Evolutionary conservation across 1,140 invertebrate genomes (phyloP).

Genomic region (Drosophila athabasca): DNA sequence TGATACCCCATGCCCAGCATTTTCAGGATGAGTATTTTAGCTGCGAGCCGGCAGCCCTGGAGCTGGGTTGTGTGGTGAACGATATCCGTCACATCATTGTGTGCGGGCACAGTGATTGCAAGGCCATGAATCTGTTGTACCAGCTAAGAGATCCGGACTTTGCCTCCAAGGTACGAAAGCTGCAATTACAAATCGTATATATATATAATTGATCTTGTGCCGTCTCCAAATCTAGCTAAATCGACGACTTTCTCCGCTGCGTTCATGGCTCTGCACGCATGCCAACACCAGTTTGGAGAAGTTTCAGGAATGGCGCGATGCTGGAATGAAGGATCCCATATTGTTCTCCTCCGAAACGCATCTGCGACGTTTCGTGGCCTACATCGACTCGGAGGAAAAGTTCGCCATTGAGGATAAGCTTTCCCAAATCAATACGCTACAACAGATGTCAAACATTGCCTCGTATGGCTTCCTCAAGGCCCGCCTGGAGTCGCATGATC

Average conservation of each 20-base stretch:
- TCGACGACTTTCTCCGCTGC: constrained; percentile 92
- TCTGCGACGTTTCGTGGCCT: constrained; percentile 93
- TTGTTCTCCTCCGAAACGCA: constrained; percentile 94
- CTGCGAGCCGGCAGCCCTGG: constrained; percentile 96
- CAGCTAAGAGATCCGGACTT: constrained; percentile 91
- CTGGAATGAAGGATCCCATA: constrained; percentile 87
- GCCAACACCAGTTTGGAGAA: constrained; percentile 92
- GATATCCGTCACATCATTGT: constrained; percentile 96
- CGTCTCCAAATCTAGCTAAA: constrained; percentile 85
- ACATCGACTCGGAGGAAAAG: constrained; percentile 96
- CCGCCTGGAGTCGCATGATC: constrained; percentile 90
- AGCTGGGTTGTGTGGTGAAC: constrained; percentile 96
- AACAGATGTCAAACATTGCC: constrained; percentile 97
- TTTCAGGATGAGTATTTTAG: constrained; percentile 94
- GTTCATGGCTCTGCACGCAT: constrained; percentile 96
- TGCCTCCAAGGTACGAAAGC: constrained; percentile 86
- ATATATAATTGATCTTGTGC: background rate
- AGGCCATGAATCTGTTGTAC: constrained; percentile 97
- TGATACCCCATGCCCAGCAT: constrained; percentile 95
- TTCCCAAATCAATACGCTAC: constrained; percentile 96
- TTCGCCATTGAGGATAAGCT: constrained; percentile 96
- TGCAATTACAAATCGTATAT: background rate
- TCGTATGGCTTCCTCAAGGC: constrained; percentile 96
- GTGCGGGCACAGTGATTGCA: constrained; percentile 98
- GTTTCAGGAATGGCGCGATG: constrained; percentile 90